Evolutionary conservation across 2,888 invertebrate species (phyloP), one percentile per base, ranked within the genome.

Genomic region (Bembecia ichneumoniformis): DNA sequence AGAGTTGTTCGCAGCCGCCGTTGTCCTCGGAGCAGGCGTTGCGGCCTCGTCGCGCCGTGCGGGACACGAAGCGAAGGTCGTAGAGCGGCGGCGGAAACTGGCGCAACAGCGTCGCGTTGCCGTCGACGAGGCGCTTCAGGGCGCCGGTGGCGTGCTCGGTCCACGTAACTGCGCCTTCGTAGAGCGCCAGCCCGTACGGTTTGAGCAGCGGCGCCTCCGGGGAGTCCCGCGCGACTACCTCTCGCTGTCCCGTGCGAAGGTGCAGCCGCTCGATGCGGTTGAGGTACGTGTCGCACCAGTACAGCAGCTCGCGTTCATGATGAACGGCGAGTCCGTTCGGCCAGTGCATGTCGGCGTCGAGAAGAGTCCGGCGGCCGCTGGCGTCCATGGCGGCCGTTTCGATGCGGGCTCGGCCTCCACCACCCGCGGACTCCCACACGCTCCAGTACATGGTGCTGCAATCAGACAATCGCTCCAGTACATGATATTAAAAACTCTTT

Each of bases 341-440:
- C 93, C 94, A 94, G 64, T 89, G 89, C 54, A 93, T 79, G 40
- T 80, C 78, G 1, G 63, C 58, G 52, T 69, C 76, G 10, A 92
- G 74, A 57, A 94, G 84, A 49, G 80, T 68, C 62, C 84, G 86
- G 47, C 90, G 87, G 60, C 89, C 83, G 1, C 87, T 78, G 10
- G 95, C 96, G 77, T 95, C 94, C 92, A 95, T 92, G 84, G 89
- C 89, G 16, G 93, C 91, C 44, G 88, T 81, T 71, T 92, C 91
- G 58, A 95, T 90, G 56, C 89, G 89, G 7, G 92, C 92, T 48
- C 72, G 73, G 48, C 71, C 64, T 11, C 59, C 60, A 49, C 54
- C 57, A 28, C 58, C 58, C 66, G 74, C 58, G 58, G 77, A 75
- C 17, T 88, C 87, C 93, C 94, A 95, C 68, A 92, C 91, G 1